Evolutionary conservation across 2,888 invertebrate species (phyloP), one percentile per base, ranked within the genome.

Genomic region (Nemotelus pantherinus): DNA sequence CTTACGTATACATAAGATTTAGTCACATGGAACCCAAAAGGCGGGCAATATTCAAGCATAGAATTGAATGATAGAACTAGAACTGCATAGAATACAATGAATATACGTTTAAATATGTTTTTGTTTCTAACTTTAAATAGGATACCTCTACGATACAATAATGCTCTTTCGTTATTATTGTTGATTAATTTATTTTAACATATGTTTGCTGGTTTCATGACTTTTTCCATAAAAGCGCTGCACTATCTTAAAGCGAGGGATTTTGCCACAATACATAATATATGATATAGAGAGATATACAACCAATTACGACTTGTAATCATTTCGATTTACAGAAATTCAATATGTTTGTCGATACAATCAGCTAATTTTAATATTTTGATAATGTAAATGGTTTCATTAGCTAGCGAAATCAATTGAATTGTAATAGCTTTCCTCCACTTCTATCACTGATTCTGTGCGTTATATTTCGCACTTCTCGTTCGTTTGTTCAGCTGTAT

Each of bases 201-300:
- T 43, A 53, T 70, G 25, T 53, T 55, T 70, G 53, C 25, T 41
- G 53, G 5, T 65, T 65, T 65, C 48, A 7, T 48, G n/a, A 48
- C 41, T 70, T 55, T 55, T 55, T 39, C 43, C 41, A 7, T 63
- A 63, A 63, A 74, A 72, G 60, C 71, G 25, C n/a, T 71, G 72
- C 72, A 72, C 72, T 72, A 72, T 50, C 72, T 58, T 45, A 72
- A 74, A 74, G 74, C 74, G 60, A 74, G 60, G 74, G 63, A 74
- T 60, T 39, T 60, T 74, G 48, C 50, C 43, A 48, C 39, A 60
- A 74, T 74, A 60, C n/a, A 72, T 39, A 72, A 72, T 72, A 25
- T 25, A 58, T 60, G 60, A 74, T 74, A 60, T 63, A 2, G 43
- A 74, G 50, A 41, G 10, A 71, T 39, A 44, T 74, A 63, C 74